These are phyloP conservation scores for Nomada lathburiana DNA, from an alignment of 2,888 invertebrate species.

Conservation along the genomic window DNA sequence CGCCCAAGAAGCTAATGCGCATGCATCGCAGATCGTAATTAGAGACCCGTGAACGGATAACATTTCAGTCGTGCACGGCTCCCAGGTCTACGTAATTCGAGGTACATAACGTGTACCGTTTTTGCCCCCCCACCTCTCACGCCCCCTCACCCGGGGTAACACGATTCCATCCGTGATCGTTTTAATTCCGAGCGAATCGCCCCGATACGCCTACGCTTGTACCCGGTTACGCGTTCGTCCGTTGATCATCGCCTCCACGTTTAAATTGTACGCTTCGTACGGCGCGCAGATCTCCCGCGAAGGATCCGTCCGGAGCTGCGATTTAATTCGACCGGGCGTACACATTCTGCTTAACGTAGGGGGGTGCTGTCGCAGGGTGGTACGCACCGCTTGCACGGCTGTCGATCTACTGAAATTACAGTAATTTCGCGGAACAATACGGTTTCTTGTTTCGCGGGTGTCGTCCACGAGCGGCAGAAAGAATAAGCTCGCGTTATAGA, in stretches of 20 bases:
- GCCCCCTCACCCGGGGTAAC: neutral
- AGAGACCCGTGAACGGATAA: slow-evolving; percentile 69
- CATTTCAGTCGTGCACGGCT: slow-evolving; percentile 54
- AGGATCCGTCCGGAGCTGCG: neutral
- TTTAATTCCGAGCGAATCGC: slow-evolving; percentile 27
- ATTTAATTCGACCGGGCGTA: slow-evolving; percentile 2
- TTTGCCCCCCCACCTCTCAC: neutral
- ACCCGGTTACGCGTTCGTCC: neutral
- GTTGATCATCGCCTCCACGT: neutral
- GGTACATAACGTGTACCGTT: slow-evolving; percentile 26
- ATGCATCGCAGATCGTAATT: slow-evolving; percentile 62
- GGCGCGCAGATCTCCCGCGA: neutral
- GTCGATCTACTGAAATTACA: slow-evolving; percentile 77
- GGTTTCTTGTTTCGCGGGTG: slow-evolving; percentile 78
- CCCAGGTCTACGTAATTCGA: slow-evolving; percentile 60
- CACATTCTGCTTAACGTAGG: neutral
- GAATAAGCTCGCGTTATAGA: slow-evolving; percentile 74
- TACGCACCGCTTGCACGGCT: neutral
- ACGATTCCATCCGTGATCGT: slow-evolving; percentile 20
- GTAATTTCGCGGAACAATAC: slow-evolving; percentile 75
- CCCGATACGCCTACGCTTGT: neutral
- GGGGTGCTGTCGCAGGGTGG: neutral
- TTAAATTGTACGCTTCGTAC: neutral
- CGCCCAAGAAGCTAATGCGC: slow-evolving; percentile 38
- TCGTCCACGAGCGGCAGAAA: slow-evolving; percentile 72